Conservation (phyloP, 2,113 vertebrate species). For the Climacteris rufus region DNA sequence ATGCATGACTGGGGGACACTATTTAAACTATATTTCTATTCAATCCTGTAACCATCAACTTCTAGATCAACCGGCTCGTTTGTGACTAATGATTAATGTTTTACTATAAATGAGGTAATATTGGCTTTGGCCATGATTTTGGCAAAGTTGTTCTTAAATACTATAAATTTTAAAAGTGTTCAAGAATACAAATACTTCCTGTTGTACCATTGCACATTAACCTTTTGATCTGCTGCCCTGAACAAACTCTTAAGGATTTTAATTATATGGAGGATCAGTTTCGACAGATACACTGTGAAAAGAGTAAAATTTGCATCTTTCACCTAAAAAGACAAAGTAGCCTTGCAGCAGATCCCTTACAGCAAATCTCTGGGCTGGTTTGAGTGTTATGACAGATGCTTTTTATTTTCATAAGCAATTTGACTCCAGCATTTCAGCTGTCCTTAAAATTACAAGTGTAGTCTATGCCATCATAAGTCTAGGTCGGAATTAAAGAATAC, state of each 20-base stretch:
- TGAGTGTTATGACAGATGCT: constrained; percentile 54
- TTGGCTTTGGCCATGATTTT: constrained; percentile 60
- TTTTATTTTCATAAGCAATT: constrained; percentile 58
- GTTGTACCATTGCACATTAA: constrained; percentile 32
- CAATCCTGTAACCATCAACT: background rate
- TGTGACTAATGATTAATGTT: constrained; percentile 60
- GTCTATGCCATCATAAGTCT: background rate
- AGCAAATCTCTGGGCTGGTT: background rate
- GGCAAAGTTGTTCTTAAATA: constrained; percentile 53
- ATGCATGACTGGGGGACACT: background rate
- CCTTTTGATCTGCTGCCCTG: constrained; percentile 52
- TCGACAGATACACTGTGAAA: background rate
- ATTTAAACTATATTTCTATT: constrained; percentile 21
- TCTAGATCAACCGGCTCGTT: constrained; percentile 26
- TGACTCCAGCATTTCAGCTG: constrained; percentile 9
- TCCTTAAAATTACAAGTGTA: background rate
- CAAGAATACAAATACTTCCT: constrained; percentile 54
- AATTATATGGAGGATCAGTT: constrained; percentile 41
- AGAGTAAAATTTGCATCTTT: constrained; percentile 19
- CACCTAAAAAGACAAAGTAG: background rate
- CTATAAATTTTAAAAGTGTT: constrained; percentile 47
- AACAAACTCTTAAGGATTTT: constrained; percentile 47
- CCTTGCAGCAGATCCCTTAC: background rate
- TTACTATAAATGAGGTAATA: constrained; percentile 66
- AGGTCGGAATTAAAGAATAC: background rate